Evolutionary conservation across 2,888 invertebrate genomes (phyloP).

Genomic region (Aethes cnicana): DNA sequence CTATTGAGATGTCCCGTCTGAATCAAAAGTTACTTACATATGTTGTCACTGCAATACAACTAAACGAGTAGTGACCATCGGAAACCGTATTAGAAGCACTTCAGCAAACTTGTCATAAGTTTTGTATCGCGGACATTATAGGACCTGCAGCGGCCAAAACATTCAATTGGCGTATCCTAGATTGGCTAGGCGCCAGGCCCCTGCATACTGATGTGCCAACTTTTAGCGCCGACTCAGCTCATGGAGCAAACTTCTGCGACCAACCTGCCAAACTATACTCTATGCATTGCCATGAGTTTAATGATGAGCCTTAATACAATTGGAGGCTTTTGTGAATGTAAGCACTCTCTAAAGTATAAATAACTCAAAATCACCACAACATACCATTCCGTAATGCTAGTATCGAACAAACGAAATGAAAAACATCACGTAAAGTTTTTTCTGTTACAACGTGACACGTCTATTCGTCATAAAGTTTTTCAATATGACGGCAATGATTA

Average conservation of each 20-base stretch:
- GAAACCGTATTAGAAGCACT: conserved; percentile 52
- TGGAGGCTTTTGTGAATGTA: conserved; percentile 32
- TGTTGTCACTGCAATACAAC: too few relatives aligned
- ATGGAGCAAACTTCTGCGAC: conserved; percentile 57
- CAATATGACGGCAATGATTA: conserved; percentile 58
- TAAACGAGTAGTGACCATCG: conserved; percentile 32
- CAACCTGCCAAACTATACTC: conserved; percentile 64
- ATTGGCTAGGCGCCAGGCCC: conserved; percentile 66
- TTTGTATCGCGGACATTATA: conserved; percentile 64
- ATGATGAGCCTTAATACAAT: conserved; percentile 51
- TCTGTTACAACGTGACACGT: conserved; percentile 20
- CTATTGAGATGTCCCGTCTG: too few relatives aligned
- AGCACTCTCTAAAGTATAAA: too few relatives aligned
- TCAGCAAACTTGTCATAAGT: conserved; percentile 64
- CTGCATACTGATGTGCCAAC: conserved; percentile 75
- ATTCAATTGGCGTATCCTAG: conserved; percentile 77
- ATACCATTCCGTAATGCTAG: too few relatives aligned
- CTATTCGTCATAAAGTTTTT: conserved; percentile 55
- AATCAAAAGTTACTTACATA: too few relatives aligned
- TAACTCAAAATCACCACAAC: too few relatives aligned
- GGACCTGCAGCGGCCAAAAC: conserved; percentile 61
- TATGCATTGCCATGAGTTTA: conserved; percentile 54
- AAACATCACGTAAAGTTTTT: neutral
- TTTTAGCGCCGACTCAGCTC: conserved; percentile 67
- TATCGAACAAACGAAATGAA: neutral